A percentile compares a stretch with the other conserved stretches of the same genome.
phyloP scores from a whole-genome alignment of 2,113 vertebrate genomes.

The Cyanistes caeruleus region DNA sequence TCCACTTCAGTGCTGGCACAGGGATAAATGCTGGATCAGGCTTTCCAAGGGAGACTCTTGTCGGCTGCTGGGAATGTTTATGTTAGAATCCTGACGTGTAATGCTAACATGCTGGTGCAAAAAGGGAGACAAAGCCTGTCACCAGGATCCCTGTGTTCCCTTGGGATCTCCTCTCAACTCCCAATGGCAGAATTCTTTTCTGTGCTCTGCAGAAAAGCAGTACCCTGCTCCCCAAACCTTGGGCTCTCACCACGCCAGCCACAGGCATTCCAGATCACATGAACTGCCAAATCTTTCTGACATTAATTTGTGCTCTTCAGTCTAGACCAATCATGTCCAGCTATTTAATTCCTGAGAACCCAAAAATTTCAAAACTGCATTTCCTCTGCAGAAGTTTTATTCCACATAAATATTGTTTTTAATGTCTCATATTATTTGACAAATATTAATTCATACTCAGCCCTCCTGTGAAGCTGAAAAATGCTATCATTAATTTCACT shows the following conservation, averaged over 20 bases:
- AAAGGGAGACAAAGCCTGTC: background rate
- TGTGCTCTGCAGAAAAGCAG: background rate
- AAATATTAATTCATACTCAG: background rate
- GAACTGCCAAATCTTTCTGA: background rate
- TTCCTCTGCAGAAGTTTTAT: background rate
- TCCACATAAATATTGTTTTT: background rate
- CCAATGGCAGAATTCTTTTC: background rate
- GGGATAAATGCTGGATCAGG: background rate
- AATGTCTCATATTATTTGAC: background rate
- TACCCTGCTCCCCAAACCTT: background rate
- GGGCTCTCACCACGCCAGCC: background rate
- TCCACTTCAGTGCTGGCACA: background rate
- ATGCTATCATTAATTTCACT: background rate
- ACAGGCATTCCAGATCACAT: background rate
- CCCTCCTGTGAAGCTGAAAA: background rate
- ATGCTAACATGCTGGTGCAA: background rate
- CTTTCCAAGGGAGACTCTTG: background rate
- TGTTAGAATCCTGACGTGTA: background rate
- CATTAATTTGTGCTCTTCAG: background rate
- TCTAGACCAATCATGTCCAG: background rate
- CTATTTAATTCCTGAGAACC: background rate
- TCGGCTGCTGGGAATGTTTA: background rate
- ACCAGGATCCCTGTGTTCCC: background rate
- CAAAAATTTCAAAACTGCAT: background rate
- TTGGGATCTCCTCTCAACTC: background rate